Evolutionary conservation across 2,797 vertebrate species (phyloP), one percentile per base, ranked within the genome.

Genomic region (Florisuga fusca): DNA sequence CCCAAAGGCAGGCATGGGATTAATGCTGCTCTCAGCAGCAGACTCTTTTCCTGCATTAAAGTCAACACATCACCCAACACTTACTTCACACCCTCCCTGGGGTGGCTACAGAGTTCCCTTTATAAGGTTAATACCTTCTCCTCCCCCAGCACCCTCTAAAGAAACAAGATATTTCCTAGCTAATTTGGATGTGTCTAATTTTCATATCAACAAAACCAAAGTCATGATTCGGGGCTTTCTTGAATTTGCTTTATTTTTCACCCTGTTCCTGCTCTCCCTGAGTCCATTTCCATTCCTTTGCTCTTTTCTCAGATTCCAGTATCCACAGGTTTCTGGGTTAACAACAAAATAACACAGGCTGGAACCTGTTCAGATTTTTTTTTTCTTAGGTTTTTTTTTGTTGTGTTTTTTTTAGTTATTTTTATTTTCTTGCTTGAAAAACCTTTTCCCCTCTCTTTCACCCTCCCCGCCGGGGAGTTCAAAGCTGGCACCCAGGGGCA

Each of bases 61-160:
- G 95, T 97, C 96, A 97, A 94, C 96, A 97, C 95, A 94, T 97
- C 95, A 96, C 76, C 81, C 81, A 81, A 75, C 96, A 95, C 96
- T 96, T 97, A 94, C 93, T 97, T 97, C 95, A 96, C 93, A 91
- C 94, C 80, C 90, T 96, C 95, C 96, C 96, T 41, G 91, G 93
- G 93, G 95, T 94, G 95, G 93, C 91, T 81, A 0, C 51, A 95
- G 87, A 91, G 76, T 86, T 97, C 95, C 86, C 91, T 96, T 90
- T 87, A 81, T 75, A 83, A 96, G 89, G 87, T 90, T 93, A 93
- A 89, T 91, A 82, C 79, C 66, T 85, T 62, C 83, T 90, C 78
- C 81, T 67, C 80, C 80, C 64, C 68, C 83, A 57, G 2, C 25
- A 41, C 23, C 59, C 81, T 48, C 59, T 22, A 64, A 57, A 94